Percentiles rank a stretch among this genome's conserved stretches.
Evolutionary conservation across 2,888 invertebrate genomes (phyloP).

Genomic region (Meiosimyza decipiens): DNA sequence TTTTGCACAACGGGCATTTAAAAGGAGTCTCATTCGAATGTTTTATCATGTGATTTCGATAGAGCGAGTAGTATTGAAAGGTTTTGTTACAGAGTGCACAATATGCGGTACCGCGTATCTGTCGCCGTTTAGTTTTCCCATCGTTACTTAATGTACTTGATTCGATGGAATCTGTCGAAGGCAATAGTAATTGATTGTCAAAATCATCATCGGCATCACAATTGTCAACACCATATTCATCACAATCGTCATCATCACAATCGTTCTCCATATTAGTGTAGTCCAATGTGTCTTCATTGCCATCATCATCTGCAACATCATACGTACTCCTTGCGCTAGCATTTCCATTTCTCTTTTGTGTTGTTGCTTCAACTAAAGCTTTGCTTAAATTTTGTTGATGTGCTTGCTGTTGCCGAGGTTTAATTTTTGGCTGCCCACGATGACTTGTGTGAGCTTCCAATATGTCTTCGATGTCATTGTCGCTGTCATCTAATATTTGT

Average conservation of each 20-base stretch:
- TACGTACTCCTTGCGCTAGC: neutral
- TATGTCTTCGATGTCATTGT: slow-evolving; percentile 23
- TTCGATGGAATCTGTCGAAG: slow-evolving; percentile 39
- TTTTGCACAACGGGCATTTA: slow-evolving; percentile 51
- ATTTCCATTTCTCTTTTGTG: slow-evolving; percentile 13
- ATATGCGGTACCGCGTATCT: slow-evolving; percentile 52
- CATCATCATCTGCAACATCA: slow-evolving; percentile 18
- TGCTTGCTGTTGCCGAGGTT: neutral
- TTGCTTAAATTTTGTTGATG: neutral
- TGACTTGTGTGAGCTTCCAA: slow-evolving; percentile 19
- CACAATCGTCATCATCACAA: slow-evolving; percentile 22
- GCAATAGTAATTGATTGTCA: slow-evolving; percentile 42
- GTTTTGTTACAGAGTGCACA: slow-evolving; percentile 53
- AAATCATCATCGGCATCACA: slow-evolving; percentile 38
- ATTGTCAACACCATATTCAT: slow-evolving; percentile 24
- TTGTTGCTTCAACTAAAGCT: neutral
- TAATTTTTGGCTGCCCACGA: neutral
- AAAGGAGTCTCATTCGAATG: slow-evolving; percentile 55
- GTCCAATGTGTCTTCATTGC: neutral
- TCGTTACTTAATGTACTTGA: slow-evolving; percentile 26
- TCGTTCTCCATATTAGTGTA: slow-evolving; percentile 4
- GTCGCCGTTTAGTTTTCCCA: slow-evolving; percentile 46
- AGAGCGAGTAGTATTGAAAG: slow-evolving; percentile 53
- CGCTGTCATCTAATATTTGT: slow-evolving; percentile 13
- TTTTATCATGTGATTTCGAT: slow-evolving; percentile 55